Evolutionary conservation across 1,140 invertebrate genomes (phyloP).

Genomic region (Lithobius niger): DNA sequence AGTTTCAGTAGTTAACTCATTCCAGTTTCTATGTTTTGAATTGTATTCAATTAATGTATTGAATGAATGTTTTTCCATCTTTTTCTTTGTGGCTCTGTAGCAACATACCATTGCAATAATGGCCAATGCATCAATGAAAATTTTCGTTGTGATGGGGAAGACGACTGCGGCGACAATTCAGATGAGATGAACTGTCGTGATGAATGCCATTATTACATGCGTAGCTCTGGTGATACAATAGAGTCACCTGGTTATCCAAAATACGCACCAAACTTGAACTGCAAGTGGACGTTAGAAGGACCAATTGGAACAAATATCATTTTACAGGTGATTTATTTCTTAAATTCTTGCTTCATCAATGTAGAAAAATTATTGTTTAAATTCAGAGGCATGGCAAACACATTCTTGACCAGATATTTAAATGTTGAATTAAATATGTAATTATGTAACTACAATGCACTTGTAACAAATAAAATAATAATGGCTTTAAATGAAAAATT

Average conservation of each 20-base stretch:
- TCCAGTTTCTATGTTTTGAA: background rate
- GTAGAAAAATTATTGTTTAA: too few relatives aligned
- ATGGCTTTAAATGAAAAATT: too few relatives aligned
- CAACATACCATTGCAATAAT: constrained; percentile 83
- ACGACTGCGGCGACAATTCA: constrained; percentile 81
- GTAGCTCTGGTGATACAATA: constrained; percentile 67
- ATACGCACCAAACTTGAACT: constrained; percentile 75
- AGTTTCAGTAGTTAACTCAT: background rate
- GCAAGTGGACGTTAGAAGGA: constrained; percentile 94
- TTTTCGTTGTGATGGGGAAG: constrained; percentile 80
- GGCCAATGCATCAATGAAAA: constrained; percentile 76
- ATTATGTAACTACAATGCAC: too few relatives aligned
- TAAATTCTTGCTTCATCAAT: too few relatives aligned
- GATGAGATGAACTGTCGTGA: constrained; percentile 80
- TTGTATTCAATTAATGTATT: background rate
- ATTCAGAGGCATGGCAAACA: too few relatives aligned
- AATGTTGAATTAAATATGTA: too few relatives aligned
- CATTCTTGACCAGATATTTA: too few relatives aligned
- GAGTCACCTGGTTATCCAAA: constrained; percentile 89
- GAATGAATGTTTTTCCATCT: constrained; percentile 9
- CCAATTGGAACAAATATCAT: constrained; percentile 88
- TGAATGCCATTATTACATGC: constrained; percentile 83
- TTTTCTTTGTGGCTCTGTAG: constrained; percentile 35
- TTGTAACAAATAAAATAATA: too few relatives aligned
- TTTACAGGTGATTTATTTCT: constrained; percentile 42